Base-by-base conservation (phyloP, 2,888 invertebrate species). In the Hyppa rectilinea region DNA sequence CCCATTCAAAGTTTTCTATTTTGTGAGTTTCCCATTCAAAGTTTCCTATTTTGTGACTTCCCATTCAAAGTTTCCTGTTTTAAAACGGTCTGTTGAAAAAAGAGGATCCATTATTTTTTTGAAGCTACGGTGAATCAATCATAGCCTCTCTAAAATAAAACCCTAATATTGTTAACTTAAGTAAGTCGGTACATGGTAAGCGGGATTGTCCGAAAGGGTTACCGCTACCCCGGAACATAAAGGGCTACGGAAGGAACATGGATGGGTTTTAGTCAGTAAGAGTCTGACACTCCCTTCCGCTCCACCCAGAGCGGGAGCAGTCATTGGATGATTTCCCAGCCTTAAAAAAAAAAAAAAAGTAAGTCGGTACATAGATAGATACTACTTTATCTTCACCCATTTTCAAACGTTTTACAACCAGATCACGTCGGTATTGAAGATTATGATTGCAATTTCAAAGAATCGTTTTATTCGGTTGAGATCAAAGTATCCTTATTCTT, bases 401-500 rank as follows among this genome's bases (percentile, higher is more conserved):
- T 55, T 76, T 43, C 29, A 36, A 43, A 34, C 47, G 34, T 43
- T 71, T 49, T 23, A 43, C 6, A 71, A 36, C 20, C 76, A 17
- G 55, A 36, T 47, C 77, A 76, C 55, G 55, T 68, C 23, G 29
- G 20, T 47, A 23, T 55, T 67, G 26, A 45, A 78, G 50, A 45
- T 56, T 50, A 50, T 72, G 40, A 77, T 72, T 56, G 56, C 56
- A 45, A 58, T 78, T 70, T 56, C 56, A 58, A 58, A 58, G 56
- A 78, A 45, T 50, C 43, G 71, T 56, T 72, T 77, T 56, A 52
- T 68, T 55, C 76, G 40, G 43, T 70, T 26, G 56, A 50, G 70
- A 45, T 77, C 43, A 72, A 77, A 69, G 50, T 56, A 76, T 77
- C 71, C 43, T 45, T 5, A 58, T 58, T 70, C 2, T 38, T n/a